phyloP scores from a whole-genome alignment of 1,140 invertebrate species.

The Polypedilum pembai region DNA sequence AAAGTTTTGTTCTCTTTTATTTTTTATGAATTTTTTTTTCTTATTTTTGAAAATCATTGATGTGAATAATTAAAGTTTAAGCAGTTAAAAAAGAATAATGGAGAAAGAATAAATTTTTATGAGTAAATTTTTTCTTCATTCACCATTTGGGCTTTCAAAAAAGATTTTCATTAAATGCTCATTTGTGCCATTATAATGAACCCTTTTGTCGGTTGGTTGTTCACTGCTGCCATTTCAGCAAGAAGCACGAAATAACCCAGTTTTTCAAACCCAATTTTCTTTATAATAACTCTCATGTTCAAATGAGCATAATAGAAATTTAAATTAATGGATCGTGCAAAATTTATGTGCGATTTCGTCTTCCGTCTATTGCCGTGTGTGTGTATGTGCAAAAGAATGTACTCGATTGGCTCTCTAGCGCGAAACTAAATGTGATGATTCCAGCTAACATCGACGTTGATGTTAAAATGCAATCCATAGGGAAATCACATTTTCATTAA shows the following conservation, averaged over 20 bases:
- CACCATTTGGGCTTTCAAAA: neutral
- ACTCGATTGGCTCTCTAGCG: neutral
- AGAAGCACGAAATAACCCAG: neutral
- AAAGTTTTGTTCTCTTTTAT: too few species aligned
- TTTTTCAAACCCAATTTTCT: slow-evolving; percentile 8
- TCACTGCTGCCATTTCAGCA: neutral
- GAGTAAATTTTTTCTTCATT: neutral
- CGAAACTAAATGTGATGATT: neutral
- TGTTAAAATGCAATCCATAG: neutral
- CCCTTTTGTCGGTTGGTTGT: neutral
- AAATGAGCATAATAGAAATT: neutral
- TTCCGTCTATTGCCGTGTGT: neutral
- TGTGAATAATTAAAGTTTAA: slow-evolving; percentile 5
- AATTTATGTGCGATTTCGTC: slow-evolving; percentile 13
- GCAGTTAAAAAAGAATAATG: neutral
- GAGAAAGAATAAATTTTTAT: neutral
- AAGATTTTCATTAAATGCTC: neutral
- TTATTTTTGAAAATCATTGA: neutral
- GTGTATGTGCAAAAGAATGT: too few species aligned
- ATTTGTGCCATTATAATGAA: slow-evolving; percentile 1
- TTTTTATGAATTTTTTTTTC: neutral
- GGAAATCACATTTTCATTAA: slow-evolving; percentile 27
- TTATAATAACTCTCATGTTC: slow-evolving; percentile 1
- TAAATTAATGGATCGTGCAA: slow-evolving; percentile 18
- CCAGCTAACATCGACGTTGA: neutral